A percentile compares a stretch with the other conserved stretches of the same genome.
Evolutionary conservation across 2,113 vertebrate species (phyloP).

Genomic region (Pedionomus torquatus): DNA sequence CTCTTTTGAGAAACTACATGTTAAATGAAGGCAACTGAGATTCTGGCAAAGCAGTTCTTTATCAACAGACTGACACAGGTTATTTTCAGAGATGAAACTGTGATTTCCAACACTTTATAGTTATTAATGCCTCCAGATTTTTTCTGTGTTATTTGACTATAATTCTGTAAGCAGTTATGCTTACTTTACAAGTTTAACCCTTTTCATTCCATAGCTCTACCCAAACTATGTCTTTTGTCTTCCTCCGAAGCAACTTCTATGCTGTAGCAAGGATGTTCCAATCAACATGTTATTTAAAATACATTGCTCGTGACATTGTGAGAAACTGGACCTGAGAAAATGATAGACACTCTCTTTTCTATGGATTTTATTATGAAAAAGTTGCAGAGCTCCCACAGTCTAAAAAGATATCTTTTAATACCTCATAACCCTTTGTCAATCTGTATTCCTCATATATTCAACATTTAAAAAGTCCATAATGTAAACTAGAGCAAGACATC

Average conservation of each 20-base stretch:
- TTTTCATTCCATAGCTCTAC: background rate
- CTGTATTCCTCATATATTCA: background rate
- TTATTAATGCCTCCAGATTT: background rate
- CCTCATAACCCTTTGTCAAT: background rate
- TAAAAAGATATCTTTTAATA: background rate
- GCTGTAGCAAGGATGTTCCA: background rate
- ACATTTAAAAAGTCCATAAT: background rate
- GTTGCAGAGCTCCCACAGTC: background rate
- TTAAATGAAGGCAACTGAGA: background rate
- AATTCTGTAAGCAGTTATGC: background rate
- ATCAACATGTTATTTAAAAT: background rate
- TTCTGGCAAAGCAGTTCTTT: background rate
- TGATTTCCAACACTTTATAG: background rate
- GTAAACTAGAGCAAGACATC: background rate
- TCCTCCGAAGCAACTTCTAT: background rate
- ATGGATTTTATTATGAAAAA: background rate
- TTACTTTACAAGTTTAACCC: background rate
- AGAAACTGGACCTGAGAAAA: no score
- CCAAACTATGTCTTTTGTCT: background rate
- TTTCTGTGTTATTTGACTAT: background rate
- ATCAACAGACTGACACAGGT: background rate
- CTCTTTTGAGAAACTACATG: background rate
- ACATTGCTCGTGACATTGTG: background rate
- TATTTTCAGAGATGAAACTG: background rate
- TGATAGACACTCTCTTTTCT: background rate